Evolutionary conservation across 2,888 invertebrate genomes (phyloP), one percentile per base, ranked within the genome.

Genomic region (Drosophila buzzatii): DNA sequence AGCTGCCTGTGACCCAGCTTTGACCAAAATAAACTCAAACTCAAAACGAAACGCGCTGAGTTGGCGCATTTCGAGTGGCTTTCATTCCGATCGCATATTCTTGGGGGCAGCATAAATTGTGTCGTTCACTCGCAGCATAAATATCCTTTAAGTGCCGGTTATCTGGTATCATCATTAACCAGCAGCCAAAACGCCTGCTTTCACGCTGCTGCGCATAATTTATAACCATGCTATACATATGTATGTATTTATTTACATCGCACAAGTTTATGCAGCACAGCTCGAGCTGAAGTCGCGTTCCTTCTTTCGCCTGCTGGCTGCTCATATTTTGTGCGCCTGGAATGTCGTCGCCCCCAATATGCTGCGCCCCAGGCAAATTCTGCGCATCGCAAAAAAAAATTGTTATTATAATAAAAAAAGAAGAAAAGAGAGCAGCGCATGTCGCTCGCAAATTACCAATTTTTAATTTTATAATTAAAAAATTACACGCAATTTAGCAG

Each of bases 131-230:
- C 67, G 62, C 52, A 56, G 83, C 85, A 85, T 88, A 85, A 85
- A 85, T 88, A 85, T 88, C 79, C 79, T 81, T 81, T 86, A 85
- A 89, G 80, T 83, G 88, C 70, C 58, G 79, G 85, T 85, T 85
- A 87, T 85, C 88, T 68, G 68, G 89, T 85, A 85, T 83, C 85
- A 79, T 79, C 75, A 85, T 85, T 85, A 85, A 85, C 81, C 77
- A 76, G 72, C 75, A 81, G 73, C 73, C 76, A 63, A 75, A 85
- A 85, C 85, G 85, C 79, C 88, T 77, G 88, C 79, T 88, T 85
- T 85, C 85, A 85, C 85, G 86, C 85, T 79, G 81, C 57, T 52
- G 47, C 68, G 72, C 77, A 80, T 80, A 80, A 77, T 81, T 80
- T 80, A 27, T 10, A 12, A 23, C 9, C 3, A 5, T 0, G n/a